These are phyloP conservation scores for Whitmania pigra DNA, from an alignment of 1,140 invertebrate genomes.

Conservation along the genomic window DNA sequence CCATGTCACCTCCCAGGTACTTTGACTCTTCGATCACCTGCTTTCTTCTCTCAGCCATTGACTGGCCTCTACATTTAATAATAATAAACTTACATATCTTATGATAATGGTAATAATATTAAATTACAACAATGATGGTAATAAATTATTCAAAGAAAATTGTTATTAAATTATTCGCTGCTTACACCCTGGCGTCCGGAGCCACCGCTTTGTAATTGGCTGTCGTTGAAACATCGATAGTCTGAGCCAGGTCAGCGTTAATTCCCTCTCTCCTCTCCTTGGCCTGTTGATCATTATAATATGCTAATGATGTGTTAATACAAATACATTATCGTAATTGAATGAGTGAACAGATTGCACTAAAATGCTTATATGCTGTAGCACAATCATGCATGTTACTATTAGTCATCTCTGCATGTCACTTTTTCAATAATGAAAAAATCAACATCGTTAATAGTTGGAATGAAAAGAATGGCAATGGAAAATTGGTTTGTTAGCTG, in stretches of 20 bases:
- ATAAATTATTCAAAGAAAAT: constrained; percentile 6
- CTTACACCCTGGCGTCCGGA: constrained; percentile 78
- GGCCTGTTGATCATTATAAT: constrained; percentile 45
- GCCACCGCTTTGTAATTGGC: constrained; percentile 87
- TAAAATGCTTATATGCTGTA: not conserved
- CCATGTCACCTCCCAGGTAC: constrained; percentile 99
- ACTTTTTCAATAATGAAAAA: not conserved
- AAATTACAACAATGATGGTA: not conserved
- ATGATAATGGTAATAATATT: not conserved
- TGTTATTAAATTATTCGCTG: constrained; percentile 29
- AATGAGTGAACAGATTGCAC: not conserved
- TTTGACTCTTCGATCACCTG: constrained; percentile 98
- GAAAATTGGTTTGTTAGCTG: too few species aligned
- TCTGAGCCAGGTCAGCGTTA: constrained; percentile 62
- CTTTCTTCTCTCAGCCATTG: constrained; percentile 83
- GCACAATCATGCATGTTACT: not conserved
- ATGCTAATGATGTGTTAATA: not conserved
- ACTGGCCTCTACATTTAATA: constrained; percentile 47
- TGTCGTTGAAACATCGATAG: constrained; percentile 67
- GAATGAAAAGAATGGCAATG: too few species aligned
- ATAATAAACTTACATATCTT: not conserved
- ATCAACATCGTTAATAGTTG: not conserved
- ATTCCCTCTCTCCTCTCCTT: constrained; percentile 78
- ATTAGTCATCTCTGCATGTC: too few species aligned
- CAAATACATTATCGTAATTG: not conserved